A percentile compares a stretch with the other conserved stretches of the same genome.
Evolutionary conservation across 2,888 invertebrate genomes (phyloP).

Genomic region (Sinelater perroti): DNA sequence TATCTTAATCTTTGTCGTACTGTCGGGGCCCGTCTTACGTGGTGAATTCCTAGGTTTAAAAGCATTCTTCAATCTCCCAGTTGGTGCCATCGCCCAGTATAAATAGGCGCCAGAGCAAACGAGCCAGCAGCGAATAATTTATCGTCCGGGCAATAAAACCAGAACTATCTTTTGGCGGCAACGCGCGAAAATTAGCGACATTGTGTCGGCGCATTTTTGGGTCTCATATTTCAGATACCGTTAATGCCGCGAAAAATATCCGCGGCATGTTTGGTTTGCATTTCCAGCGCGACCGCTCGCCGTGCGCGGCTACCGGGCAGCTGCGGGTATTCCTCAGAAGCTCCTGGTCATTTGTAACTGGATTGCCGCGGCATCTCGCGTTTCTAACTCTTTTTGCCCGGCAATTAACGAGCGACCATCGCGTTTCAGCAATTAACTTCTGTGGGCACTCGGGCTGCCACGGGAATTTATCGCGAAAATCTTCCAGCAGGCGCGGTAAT

Average conservation of each 20-base stretch:
- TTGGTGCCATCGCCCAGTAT: not conserved
- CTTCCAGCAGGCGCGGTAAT: too few species aligned
- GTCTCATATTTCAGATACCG: slow-evolving; percentile 9
- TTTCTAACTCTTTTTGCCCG: not conserved
- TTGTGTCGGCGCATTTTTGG: slow-evolving; percentile 5
- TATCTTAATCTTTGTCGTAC: too few species aligned
- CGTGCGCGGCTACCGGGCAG: slow-evolving; percentile 1
- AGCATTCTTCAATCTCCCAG: slow-evolving; percentile 13
- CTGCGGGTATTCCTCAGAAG: slow-evolving; percentile 4
- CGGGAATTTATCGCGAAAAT: too few species aligned
- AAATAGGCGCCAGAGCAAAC: slow-evolving; percentile 16
- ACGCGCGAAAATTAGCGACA: slow-evolving; percentile 11
- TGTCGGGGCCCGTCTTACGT: too few species aligned
- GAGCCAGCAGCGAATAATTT: slow-evolving; percentile 7
- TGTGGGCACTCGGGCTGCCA: too few species aligned
- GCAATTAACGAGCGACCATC: too few species aligned
- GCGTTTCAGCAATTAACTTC: too few species aligned
- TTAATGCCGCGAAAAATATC: slow-evolving; percentile 8
- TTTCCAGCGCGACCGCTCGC: slow-evolving; percentile 2
- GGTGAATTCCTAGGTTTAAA: slow-evolving; percentile 14
- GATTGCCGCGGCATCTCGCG: not conserved
- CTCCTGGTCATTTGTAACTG: slow-evolving; percentile 8
- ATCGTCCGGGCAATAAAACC: slow-evolving; percentile 10
- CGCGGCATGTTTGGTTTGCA: slow-evolving; percentile 12
- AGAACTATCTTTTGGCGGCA: slow-evolving; percentile 17